These are phyloP conservation scores for Sipha maydis DNA, from an alignment of 2,888 invertebrate genomes.

Conservation along the genomic window DNA sequence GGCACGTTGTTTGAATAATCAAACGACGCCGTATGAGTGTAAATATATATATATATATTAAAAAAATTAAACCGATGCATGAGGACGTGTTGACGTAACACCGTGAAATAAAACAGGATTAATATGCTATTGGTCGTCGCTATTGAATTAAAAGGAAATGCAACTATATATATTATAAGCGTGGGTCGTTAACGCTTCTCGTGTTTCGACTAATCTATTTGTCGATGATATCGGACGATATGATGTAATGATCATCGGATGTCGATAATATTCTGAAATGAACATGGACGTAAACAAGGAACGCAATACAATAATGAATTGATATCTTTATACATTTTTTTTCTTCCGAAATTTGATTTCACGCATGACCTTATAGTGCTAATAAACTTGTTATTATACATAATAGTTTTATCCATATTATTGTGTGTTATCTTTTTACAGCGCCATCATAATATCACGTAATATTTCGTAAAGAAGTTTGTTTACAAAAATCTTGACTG, in stretches of 20 bases:
- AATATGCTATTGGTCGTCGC: neutral
- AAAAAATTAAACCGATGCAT: neutral
- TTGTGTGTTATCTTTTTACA: no score
- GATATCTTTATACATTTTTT: no score
- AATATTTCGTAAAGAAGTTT: neutral
- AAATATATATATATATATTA: neutral
- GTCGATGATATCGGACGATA: neutral
- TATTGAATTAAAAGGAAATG: neutral
- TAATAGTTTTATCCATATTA: neutral
- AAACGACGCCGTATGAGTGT: slow-evolving; percentile 2
- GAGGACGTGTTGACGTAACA: neutral
- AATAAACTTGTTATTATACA: neutral
- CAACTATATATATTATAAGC: neutral
- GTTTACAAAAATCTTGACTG: neutral
- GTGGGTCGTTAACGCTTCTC: neutral
- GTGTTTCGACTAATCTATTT: neutral
- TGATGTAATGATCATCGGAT: no score
- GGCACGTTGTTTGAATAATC: slow-evolving; percentile 56
- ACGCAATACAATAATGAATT: no score
- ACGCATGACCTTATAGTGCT: no score
- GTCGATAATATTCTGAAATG: no score
- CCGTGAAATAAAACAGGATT: slow-evolving; percentile 7
- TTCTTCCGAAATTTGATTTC: no score
- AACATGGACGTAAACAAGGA: no score
- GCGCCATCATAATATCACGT: neutral